Percentiles rank a stretch among this genome's conserved stretches.
Conservation (phyloP, 2,888 invertebrate species). For the Agriopis leucophaearia region DNA sequence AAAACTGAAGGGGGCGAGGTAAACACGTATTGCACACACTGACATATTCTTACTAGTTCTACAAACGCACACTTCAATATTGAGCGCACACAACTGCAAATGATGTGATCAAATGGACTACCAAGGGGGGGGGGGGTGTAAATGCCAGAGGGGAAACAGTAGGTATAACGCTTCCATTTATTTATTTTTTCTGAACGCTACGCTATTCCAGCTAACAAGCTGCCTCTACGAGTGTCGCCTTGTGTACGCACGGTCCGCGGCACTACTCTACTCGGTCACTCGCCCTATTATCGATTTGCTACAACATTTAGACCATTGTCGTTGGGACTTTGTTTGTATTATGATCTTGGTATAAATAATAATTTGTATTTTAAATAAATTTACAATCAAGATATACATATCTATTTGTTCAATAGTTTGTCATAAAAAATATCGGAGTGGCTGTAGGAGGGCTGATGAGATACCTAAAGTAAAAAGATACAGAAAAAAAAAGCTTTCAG, state of each 20-base stretch:
- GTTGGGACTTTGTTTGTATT: slow-evolving; percentile 38
- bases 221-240: background rate
- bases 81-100: too few species aligned
- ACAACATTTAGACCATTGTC: slow-evolving; percentile 55
- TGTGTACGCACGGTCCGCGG: background rate
- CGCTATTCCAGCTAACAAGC: background rate
- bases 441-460: too few species aligned
- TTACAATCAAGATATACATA: too few species aligned
- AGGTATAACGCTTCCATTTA: too few species aligned
- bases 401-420: background rate
- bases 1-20: too few species aligned
- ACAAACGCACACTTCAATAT: too few species aligned
- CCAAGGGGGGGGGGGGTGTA: too few species aligned
- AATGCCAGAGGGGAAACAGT: too few species aligned
- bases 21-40: too few species aligned
- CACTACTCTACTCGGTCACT: slow-evolving; percentile 56
- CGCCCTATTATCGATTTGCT: slow-evolving; percentile 69
- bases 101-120: too few species aligned
- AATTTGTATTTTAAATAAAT: background rate
- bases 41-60: too few species aligned
- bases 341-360: slow-evolving; percentile 11
- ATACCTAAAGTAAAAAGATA: background rate
- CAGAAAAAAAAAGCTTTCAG: background rate
- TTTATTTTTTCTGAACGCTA: too few species aligned
- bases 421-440: background rate